Conservation (phyloP, 2,888 invertebrate genomes). For the Diarsia dahlii region DNA sequence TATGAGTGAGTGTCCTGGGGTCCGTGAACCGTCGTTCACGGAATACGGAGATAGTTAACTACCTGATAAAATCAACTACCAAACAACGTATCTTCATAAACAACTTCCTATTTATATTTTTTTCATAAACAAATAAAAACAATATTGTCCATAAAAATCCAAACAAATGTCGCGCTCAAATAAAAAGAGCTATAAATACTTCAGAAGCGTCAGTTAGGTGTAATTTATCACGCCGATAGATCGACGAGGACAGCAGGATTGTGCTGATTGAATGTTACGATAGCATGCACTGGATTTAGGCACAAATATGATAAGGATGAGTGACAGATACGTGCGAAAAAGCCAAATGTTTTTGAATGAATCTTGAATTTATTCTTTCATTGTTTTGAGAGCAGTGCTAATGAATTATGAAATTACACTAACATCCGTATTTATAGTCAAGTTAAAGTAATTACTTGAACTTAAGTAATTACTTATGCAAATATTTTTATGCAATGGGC, state of each 20-base stretch:
- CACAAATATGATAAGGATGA: neutral
- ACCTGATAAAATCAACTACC: neutral
- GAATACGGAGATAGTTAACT: neutral
- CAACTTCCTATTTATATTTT: neutral
- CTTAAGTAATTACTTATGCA: too few relatives aligned
- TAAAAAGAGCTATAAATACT: constrained; percentile 57
- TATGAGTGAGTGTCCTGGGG: neutral
- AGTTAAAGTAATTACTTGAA: too few relatives aligned
- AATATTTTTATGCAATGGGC: too few relatives aligned
- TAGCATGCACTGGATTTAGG: constrained; percentile 34
- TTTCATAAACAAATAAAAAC: constrained; percentile 18
- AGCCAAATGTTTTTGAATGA: neutral
- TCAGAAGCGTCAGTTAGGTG: constrained; percentile 51
- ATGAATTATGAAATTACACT: neutral
- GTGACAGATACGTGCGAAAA: neutral
- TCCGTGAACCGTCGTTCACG: too few relatives aligned
- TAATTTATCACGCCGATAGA: constrained; percentile 49
- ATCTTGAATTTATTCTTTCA: neutral
- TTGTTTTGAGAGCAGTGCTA: neutral
- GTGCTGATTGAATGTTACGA: constrained; percentile 43
- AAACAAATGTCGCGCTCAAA: constrained; percentile 42
- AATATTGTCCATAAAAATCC: constrained; percentile 32
- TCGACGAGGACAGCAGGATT: constrained; percentile 38
- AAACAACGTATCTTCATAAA: constrained; percentile 14
- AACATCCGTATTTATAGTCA: too few relatives aligned